These are phyloP conservation scores for Thera britannica DNA, from an alignment of 2,888 invertebrate species.

Conservation along the genomic window DNA sequence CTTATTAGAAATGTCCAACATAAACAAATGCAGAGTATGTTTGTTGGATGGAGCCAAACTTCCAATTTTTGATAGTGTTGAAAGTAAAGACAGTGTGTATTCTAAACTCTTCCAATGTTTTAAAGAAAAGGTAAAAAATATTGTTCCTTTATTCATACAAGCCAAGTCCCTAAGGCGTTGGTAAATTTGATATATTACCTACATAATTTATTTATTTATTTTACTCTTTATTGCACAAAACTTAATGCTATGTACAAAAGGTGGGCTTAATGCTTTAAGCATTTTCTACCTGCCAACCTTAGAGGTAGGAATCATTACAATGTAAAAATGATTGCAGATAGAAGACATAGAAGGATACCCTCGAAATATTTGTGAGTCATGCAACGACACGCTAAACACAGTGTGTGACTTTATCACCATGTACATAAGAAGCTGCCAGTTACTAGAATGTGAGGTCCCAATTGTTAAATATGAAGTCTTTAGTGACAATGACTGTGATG, in stretches of 20 bases:
- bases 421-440: constrained; percentile 61
- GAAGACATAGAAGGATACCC: constrained; percentile 72
- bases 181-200: not conserved
- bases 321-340: constrained; percentile 51
- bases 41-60: constrained; percentile 62
- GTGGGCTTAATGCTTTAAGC: too few relatives aligned
- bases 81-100: constrained; percentile 48
- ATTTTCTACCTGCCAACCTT: too few relatives aligned
- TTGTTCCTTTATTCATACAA: not conserved
- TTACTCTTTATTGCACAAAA: too few relatives aligned
- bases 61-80: constrained; percentile 63
- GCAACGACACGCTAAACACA: constrained; percentile 60
- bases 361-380: constrained; percentile 63
- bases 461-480: constrained; percentile 59
- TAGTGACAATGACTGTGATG: constrained; percentile 40
- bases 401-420: constrained; percentile 64
- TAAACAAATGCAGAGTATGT: constrained; percentile 66
- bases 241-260: too few relatives aligned
- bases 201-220: too few relatives aligned
- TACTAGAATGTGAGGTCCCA: constrained; percentile 57
- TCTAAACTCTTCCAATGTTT: constrained; percentile 63
- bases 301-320: too few relatives aligned
- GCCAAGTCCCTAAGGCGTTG: too few relatives aligned
- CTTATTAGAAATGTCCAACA: constrained; percentile 17
- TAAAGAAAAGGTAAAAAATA: constrained; percentile 60